Evolutionary conservation across 2,113 vertebrate species (phyloP).

Genomic region (Archocentrus centrarchus): DNA sequence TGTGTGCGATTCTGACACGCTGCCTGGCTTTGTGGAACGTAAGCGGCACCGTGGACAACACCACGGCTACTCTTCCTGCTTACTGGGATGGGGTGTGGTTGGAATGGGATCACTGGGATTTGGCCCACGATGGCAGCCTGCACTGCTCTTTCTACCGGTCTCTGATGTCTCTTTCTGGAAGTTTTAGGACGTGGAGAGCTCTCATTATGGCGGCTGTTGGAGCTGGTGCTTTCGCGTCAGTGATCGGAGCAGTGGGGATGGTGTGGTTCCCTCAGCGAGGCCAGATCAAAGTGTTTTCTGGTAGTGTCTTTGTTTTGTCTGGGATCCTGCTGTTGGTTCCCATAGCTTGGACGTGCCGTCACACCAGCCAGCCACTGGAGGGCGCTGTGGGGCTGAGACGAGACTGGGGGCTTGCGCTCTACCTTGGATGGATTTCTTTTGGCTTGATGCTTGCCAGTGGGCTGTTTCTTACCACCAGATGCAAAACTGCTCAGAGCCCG

Average conservation of each 20-base stretch:
- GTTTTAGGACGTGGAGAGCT: constrained; percentile 86
- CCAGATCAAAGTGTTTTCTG: constrained; percentile 76
- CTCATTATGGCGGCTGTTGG: constrained; percentile 82
- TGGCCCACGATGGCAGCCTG: constrained; percentile 85
- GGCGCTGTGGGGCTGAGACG: constrained; percentile 77
- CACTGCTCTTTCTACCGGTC: constrained; percentile 92
- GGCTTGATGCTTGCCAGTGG: constrained; percentile 80
- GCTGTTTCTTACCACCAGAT: constrained; percentile 77
- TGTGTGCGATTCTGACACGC: constrained; percentile 82
- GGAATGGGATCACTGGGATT: constrained; percentile 88
- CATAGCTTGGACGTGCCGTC: constrained; percentile 86
- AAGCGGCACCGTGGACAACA: constrained; percentile 80
- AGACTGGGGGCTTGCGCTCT: constrained; percentile 88
- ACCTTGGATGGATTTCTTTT: constrained; percentile 86
- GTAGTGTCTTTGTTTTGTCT: constrained; percentile 81
- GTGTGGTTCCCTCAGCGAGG: constrained; percentile 79
- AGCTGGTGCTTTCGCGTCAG: constrained; percentile 76
- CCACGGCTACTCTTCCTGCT: constrained; percentile 85
- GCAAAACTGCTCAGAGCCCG: constrained; percentile 15
- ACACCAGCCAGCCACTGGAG: constrained; percentile 85
- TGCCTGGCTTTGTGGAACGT: constrained; percentile 91
- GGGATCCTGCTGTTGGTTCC: constrained; percentile 84
- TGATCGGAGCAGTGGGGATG: constrained; percentile 72
- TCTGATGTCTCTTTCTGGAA: constrained; percentile 84
- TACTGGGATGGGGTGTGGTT: constrained; percentile 95